phyloP scores from a whole-genome alignment of 2,113 vertebrate species.

The Sorex fumeus region DNA sequence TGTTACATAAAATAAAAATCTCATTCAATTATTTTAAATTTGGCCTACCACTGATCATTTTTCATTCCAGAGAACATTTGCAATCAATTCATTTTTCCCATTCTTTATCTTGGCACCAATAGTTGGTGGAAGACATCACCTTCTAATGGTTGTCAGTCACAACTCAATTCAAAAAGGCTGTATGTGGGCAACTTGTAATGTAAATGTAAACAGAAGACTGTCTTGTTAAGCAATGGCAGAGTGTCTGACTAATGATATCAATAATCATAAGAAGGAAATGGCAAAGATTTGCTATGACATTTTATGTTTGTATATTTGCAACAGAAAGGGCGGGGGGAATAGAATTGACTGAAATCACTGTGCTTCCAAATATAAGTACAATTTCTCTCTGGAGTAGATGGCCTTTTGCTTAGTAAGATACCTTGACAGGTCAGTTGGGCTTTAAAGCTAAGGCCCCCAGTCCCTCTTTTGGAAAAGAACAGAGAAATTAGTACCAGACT shows the following conservation, averaged over 20 bases:
- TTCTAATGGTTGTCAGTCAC: constrained; percentile 57
- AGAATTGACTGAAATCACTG: constrained; percentile 61
- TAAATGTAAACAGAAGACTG: constrained; percentile 44
- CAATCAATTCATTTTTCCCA: constrained; percentile 45
- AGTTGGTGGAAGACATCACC: background rate
- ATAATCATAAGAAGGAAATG: constrained; percentile 17
- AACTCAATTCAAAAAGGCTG: constrained; percentile 7
- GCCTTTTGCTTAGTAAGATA: constrained; percentile 61
- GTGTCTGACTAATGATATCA: constrained; percentile 32
- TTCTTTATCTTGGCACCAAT: constrained; percentile 51
- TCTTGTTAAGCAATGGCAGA: background rate
- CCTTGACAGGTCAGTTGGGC: constrained; percentile 21
- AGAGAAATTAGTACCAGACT: constrained; percentile 6
- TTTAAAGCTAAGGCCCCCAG: background rate
- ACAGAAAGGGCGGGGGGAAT: background rate
- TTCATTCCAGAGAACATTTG: constrained; percentile 48
- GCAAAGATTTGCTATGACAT: constrained; percentile 56
- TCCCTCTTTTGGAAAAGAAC: constrained; percentile 8
- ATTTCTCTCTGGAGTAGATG: constrained; percentile 31
- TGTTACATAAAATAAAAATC: constrained; percentile 56
- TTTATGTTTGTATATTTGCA: constrained; percentile 61
- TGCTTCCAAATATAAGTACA: constrained; percentile 4
- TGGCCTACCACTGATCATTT: constrained; percentile 19
- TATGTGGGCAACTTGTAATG: constrained; percentile 25
- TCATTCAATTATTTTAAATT: constrained; percentile 53